Conservation (phyloP, 2,888 invertebrate genomes). For the Parelbella ahira region DNA sequence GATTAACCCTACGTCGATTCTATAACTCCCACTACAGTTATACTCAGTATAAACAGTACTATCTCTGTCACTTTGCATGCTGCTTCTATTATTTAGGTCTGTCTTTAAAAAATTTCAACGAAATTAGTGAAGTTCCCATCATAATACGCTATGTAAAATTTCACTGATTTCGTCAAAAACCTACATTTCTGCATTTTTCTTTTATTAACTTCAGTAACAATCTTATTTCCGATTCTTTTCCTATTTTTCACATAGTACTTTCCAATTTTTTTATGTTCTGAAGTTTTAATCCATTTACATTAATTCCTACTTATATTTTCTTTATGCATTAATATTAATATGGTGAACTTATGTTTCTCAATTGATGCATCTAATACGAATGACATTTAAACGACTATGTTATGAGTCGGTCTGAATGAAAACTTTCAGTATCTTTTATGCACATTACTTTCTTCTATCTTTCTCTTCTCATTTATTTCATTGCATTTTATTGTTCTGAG, state of each 20-base stretch:
- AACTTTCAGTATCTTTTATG: conserved; percentile 49
- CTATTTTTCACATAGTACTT: conserved; percentile 42
- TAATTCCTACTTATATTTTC: conserved; percentile 48
- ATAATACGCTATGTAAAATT: conserved; percentile 24
- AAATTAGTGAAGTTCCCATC: conserved; percentile 45
- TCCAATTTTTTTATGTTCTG: conserved; percentile 43
- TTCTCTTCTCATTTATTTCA: conserved; percentile 56
- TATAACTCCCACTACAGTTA: conserved; percentile 63
- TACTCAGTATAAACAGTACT: conserved; percentile 62
- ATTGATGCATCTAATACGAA: conserved; percentile 61
- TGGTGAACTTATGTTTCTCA: conserved; percentile 38
- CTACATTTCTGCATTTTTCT: conserved; percentile 54
- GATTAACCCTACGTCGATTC: conserved; percentile 61
- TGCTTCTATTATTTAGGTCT: conserved; percentile 70
- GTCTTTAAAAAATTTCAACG: conserved; percentile 45
- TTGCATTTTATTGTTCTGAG: conserved; percentile 58
- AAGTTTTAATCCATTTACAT: conserved; percentile 34
- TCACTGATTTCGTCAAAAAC: conserved; percentile 44
- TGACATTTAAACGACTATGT: conserved; percentile 40
- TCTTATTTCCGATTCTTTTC: conserved; percentile 56
- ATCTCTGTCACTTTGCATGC: conserved; percentile 75
- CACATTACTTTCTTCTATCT: conserved; percentile 68
- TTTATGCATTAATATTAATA: conserved; percentile 50
- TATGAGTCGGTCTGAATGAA: conserved; percentile 50
- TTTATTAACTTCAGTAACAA: conserved; percentile 54